Percentiles rank a stretch among this genome's conserved stretches.
phyloP scores from a whole-genome alignment of 2,113 vertebrate species.

The Corythoichthys intestinalis region DNA sequence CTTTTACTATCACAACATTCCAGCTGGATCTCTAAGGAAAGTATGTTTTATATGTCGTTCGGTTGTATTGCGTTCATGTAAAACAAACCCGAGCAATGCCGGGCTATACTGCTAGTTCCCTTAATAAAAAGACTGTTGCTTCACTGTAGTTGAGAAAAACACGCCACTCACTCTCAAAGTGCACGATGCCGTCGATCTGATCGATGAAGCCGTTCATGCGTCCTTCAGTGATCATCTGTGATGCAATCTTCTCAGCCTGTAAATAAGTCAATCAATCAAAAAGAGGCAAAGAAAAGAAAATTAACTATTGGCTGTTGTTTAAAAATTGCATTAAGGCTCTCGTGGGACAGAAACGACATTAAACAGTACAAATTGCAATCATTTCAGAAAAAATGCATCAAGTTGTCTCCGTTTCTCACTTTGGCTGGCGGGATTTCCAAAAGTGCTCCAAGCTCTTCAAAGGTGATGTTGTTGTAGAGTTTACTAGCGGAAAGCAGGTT shows the following conservation, averaged over 20 bases:
- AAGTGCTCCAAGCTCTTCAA: slow-evolving; percentile 94
- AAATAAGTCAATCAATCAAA: not conserved
- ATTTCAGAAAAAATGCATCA: too few species aligned
- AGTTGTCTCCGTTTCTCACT: slow-evolving; percentile 61
- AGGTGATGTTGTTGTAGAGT: slow-evolving; percentile 99
- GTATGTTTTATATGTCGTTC: too few species aligned
- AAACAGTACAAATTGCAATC: not conserved
- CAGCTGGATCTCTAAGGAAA: too few species aligned
- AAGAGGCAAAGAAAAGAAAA: not conserved
- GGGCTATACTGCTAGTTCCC: too few species aligned
- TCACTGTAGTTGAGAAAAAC: not conserved
- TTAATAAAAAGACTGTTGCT: not conserved
- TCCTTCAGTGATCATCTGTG: slow-evolving; percentile 98
- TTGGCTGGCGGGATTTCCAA: slow-evolving; percentile 98
- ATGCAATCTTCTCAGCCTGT: slow-evolving; percentile 97
- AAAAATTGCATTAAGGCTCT: not conserved
- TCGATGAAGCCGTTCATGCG: slow-evolving; percentile 99
- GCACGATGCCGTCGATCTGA: slow-evolving; percentile 97
- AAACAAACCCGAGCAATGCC: too few species aligned
- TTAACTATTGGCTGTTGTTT: not conserved
- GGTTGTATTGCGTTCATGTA: too few species aligned
- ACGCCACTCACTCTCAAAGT: slow-evolving; percentile 92
- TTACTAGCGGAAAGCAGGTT: slow-evolving; percentile 97
- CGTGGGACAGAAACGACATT: not conserved
- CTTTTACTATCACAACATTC: too few species aligned